These are phyloP conservation scores for Catamblyrhynchus diadema DNA, from an alignment of 2,797 vertebrate genomes.

Conservation along the genomic window DNA sequence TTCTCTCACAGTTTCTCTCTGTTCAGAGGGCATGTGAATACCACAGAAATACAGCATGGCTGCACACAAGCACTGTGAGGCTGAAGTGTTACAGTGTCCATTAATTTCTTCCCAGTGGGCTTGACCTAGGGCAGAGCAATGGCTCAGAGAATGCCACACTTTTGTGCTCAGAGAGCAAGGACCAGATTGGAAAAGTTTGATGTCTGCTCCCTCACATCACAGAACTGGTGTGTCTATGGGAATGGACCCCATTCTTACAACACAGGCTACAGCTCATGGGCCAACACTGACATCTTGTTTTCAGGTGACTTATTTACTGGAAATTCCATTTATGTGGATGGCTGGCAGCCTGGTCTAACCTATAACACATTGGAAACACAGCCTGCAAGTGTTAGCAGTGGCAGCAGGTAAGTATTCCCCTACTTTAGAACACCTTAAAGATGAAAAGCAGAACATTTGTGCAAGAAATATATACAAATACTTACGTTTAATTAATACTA, in stretches of 20 bases:
- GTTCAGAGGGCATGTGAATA: background rate
- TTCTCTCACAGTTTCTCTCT: background rate
- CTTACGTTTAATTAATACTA: background rate
- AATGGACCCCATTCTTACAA: background rate
- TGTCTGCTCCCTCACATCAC: accelerated
- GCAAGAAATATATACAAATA: background rate
- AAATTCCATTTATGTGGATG: background rate
- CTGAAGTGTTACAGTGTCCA: background rate
- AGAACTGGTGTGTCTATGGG: background rate
- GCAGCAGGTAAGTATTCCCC: background rate
- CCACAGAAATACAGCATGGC: no score
- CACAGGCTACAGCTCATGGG: accelerated
- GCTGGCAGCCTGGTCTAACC: background rate
- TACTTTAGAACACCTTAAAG: background rate
- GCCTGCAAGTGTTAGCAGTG: background rate
- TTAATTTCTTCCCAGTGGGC: background rate
- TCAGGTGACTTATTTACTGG: background rate
- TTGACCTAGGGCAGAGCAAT: background rate
- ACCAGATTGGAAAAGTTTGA: background rate
- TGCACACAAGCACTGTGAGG: accelerated
- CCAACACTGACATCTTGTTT: background rate
- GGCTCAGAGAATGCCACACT: background rate
- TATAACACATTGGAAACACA: background rate
- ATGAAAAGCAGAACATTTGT: background rate
- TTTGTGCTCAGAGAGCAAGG: background rate